Conservation (phyloP, 2,888 invertebrate species). For the Caradrina clavipalpis region DNA sequence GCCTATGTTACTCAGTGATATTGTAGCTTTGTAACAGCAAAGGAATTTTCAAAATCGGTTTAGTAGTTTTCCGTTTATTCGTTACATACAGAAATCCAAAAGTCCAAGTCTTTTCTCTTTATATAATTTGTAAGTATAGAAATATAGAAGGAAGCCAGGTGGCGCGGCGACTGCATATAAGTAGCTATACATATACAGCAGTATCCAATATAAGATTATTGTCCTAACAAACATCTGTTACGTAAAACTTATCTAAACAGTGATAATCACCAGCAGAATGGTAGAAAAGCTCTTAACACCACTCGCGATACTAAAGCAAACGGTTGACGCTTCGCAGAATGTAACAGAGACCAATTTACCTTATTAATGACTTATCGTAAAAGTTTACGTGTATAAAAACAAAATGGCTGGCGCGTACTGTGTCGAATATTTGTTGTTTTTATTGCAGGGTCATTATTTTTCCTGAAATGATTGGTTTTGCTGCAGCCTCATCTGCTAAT, state of each 20-base stretch:
- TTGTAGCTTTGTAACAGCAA: too few relatives aligned
- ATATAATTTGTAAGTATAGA: too few relatives aligned
- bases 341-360: constrained; percentile 53
- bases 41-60: too few relatives aligned
- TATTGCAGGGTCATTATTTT: constrained; percentile 29
- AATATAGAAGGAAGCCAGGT: too few relatives aligned
- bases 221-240: constrained; percentile 12
- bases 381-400: constrained; percentile 67
- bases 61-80: too few relatives aligned
- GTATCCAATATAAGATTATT: neutral
- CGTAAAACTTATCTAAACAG: constrained; percentile 13
- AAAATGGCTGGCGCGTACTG: constrained; percentile 54
- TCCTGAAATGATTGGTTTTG: constrained; percentile 14
- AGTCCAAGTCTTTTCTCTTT: too few relatives aligned
- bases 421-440: constrained; percentile 68
- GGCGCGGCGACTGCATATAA: too few relatives aligned
- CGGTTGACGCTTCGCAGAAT: constrained; percentile 53
- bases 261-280: constrained; percentile 36
- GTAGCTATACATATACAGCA: too few relatives aligned
- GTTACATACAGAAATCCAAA: too few relatives aligned
- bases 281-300: constrained; percentile 34
- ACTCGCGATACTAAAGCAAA: constrained; percentile 49
- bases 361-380: constrained; percentile 66
- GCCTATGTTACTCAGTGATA: too few relatives aligned
- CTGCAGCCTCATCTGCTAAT: constrained; percentile 7